These are phyloP conservation scores for Chromobotia macracanthus DNA, from an alignment of 2,797 vertebrate genomes.

Conservation along the genomic window DNA sequence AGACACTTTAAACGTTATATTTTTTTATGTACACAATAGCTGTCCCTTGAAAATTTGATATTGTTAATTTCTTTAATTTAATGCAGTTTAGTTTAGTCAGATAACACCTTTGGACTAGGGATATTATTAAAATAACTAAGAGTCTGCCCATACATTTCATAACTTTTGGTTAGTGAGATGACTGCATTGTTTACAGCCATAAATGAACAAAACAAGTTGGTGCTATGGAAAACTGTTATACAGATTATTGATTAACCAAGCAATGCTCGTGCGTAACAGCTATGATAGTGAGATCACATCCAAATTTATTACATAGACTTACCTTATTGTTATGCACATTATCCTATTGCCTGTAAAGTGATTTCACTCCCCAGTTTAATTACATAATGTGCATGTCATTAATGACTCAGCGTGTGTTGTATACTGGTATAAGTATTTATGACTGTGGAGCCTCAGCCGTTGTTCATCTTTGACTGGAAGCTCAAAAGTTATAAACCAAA, in stretches of 20 bases:
- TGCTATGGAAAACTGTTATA: background rate
- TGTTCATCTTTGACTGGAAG: background rate
- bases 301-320: background rate
- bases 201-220: constrained; percentile 30
- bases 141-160: background rate
- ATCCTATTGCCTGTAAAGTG: background rate
- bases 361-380: background rate
- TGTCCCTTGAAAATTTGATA: too few species aligned
- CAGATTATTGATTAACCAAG: background rate
- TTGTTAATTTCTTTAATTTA: too few species aligned
- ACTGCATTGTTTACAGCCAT: constrained; percentile 28
- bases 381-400: background rate
- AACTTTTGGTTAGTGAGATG: constrained; percentile 8
- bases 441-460: background rate
- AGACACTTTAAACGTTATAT: too few species aligned
- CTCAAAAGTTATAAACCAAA: constrained; percentile 37
- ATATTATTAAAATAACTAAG: too few species aligned
- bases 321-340: background rate
- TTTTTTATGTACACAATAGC: too few species aligned
- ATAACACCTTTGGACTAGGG: too few species aligned
- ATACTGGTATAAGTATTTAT: background rate
- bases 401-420: background rate
- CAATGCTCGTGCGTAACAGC: background rate
- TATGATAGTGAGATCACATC: background rate
- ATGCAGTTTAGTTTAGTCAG: too few species aligned